Evolutionary conservation across 2,113 vertebrate species (phyloP), one percentile per base, ranked within the genome.

Genomic region (Engraulis encrasicolus): DNA sequence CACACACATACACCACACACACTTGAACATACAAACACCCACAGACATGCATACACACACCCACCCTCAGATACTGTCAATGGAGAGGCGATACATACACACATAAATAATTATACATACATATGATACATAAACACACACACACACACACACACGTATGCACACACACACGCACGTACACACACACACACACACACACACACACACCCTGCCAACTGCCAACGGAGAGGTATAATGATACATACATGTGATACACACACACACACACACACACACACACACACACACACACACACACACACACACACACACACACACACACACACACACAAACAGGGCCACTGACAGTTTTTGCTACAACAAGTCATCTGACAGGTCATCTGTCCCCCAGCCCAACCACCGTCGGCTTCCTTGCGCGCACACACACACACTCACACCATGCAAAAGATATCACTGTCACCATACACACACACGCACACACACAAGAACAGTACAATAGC

Each of bases 1-100:
- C 52, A 54, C 15, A 78, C 31, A 83, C 27, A 71, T 40, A 38
- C 45, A 50, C 19, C 79, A 79, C 81, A 80, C 23, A 78, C 74
- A 45, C 36, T 38, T 34, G 37, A 20, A 19, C 20, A 1, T 0
- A 40, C 15, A 50, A 36, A 48, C 49, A 54, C 34, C 48, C 36
- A 74, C 74, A 50, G 6, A 20, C 6, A 38, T 19, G 18, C 18
- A 54, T 20, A 54, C 52, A 54, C 17, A 48, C 38, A 83, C 66
- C 49, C 12, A 38, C 48, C n/a, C n/a, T n/a, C n/a, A n/a, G n/a
- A n/a, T n/a, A n/a, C n/a, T n/a, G n/a, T n/a, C n/a, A n/a, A n/a
- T n/a, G n/a, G n/a, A n/a, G n/a, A n/a, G n/a, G n/a, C n/a, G n/a
- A n/a, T n/a, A 78, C 78, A 31, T 31, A 78, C 34, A 85, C 38